These are phyloP conservation scores for Mellivora capensis DNA, from an alignment of 2,113 vertebrate genomes.

Conservation along the genomic window DNA sequence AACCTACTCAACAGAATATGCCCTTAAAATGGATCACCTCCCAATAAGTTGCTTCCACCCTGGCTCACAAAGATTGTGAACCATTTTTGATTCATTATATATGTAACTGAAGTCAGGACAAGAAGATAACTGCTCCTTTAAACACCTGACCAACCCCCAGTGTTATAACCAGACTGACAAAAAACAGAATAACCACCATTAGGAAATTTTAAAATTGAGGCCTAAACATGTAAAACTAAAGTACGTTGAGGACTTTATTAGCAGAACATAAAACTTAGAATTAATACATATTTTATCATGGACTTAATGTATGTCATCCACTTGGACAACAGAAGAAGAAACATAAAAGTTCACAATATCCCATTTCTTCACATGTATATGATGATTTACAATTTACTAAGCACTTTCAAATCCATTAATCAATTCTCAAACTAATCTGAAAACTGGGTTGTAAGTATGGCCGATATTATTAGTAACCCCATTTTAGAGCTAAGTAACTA, in stretches of 20 bases:
- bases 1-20: conserved; percentile 6
- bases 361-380: neutral
- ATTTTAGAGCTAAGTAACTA: conserved; percentile 25
- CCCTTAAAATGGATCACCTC: neutral
- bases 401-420: neutral
- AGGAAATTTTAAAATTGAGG: conserved; percentile 20
- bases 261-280: neutral
- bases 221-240: neutral
- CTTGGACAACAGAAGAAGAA: conserved; percentile 14
- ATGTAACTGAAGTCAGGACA: neutral
- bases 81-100: neutral
- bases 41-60: neutral
- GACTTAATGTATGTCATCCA: conserved; percentile 1
- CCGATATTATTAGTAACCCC: neutral
- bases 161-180: neutral
- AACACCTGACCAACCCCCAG: neutral
- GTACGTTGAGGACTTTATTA: neutral
- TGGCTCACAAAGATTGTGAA: neutral
- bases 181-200: neutral
- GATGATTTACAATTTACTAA: neutral
- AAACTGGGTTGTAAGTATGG: neutral
- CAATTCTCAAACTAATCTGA: conserved; percentile 36
- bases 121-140: neutral
- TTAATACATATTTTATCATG: neutral
- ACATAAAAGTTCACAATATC: neutral